Base-by-base conservation (phyloP, 2,888 invertebrate genomes). In the Callimorpha dominula region DNA sequence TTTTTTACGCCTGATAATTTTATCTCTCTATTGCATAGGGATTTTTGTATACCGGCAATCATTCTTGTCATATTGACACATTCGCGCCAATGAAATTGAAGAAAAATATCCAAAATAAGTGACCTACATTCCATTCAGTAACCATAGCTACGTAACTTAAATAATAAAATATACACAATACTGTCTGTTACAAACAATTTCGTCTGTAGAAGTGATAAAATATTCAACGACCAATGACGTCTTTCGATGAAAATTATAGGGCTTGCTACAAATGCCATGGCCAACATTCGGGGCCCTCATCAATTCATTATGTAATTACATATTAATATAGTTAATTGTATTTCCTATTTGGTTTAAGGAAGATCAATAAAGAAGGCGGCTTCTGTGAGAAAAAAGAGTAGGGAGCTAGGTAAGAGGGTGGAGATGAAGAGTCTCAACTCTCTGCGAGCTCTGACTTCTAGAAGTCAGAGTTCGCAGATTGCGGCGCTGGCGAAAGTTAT, bases 211-310 rank as follows among this genome's bases (percentile, higher is more conserved):
- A 54, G 43, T 60, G 42, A 72, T 81, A 68, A 70, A 81, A 76
- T 81, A 81, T 81, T 79, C 62, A 76, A 78, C 70, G 71, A 63
- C 65, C 52, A 73, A 78, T 81, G 73, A 65, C 68, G 67, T 70
- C 72, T 72, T 62, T 74, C 71, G 54, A 69, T 75, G 79, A 71
- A 72, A 68, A 52, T 73, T 62, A 64, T 57, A 69, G 65, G n/a
- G 54, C 31, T 65, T 31, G n/a, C 50, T 63, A 70, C 42, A 79
- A 84, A 81, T 84, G 64, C 57, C 74, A 50, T 73, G 79, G 70
- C 64, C 77, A 63, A 72, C 68, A 63, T 68, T 76, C 65, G 67
- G 6, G 46, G 46, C 54, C 7, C 49, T 20, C 17, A 66, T 60
- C 60, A 63, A 71, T 69, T 70, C 63, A 70, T 75, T 73, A 65